Conservation (phyloP, 2,888 invertebrate genomes). For the Melanostoma scalare region DNA sequence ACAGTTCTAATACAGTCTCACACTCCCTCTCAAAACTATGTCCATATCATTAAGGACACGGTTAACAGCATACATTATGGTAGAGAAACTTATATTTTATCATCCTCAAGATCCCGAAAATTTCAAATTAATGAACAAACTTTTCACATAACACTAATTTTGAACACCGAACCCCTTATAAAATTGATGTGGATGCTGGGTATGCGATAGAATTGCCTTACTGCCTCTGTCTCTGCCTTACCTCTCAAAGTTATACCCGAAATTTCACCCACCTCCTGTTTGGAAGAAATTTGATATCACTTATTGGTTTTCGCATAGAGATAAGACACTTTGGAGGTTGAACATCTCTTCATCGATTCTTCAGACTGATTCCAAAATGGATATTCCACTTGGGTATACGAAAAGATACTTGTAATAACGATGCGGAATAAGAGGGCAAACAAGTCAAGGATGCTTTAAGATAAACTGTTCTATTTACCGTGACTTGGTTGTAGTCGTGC, state of each 20-base stretch:
- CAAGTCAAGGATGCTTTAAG: slow-evolving; percentile 35
- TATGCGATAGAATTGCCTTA: background rate
- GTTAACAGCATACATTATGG: slow-evolving; percentile 39
- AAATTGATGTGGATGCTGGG: slow-evolving; percentile 21
- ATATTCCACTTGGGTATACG: slow-evolving; percentile 42
- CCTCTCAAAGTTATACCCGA: no score
- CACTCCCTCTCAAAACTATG: slow-evolving; percentile 1
- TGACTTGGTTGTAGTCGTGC: no score
- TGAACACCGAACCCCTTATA: slow-evolving; percentile 44
- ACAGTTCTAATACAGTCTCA: background rate
- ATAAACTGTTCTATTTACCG: slow-evolving; percentile 6
- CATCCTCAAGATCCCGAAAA: slow-evolving; percentile 58
- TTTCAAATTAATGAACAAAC: slow-evolving; percentile 70
- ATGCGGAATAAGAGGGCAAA: slow-evolving; percentile 39
- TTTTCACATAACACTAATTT: slow-evolving; percentile 70
- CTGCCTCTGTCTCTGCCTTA: no score
- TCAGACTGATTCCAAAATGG: slow-evolving; percentile 51
- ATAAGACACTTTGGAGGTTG: slow-evolving; percentile 19
- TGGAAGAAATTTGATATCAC: slow-evolving; percentile 44
- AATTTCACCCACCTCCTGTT: background rate
- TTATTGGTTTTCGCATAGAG: slow-evolving; percentile 44
- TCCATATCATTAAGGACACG: slow-evolving; percentile 15
- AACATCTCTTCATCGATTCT: slow-evolving; percentile 44
- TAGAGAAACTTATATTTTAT: slow-evolving; percentile 57
- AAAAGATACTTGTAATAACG: slow-evolving; percentile 47